phyloP scores from a whole-genome alignment of 2,113 vertebrate species.

The Sinocyclocheilus anophthalmus region DNA sequence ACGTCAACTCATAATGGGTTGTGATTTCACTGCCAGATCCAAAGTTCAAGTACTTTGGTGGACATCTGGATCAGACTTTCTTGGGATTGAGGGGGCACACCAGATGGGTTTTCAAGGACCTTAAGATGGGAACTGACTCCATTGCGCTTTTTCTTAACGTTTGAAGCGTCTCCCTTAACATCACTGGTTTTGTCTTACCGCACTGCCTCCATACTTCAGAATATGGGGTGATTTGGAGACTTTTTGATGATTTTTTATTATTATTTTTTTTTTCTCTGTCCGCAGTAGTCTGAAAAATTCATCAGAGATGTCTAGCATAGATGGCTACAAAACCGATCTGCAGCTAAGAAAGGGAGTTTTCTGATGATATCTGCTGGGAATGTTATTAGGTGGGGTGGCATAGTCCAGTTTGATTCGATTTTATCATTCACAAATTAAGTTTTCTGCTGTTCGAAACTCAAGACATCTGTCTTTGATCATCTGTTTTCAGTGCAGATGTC shows the following conservation, averaged over 20 bases:
- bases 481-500: neutral
- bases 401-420: constrained; percentile 2
- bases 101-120: constrained; percentile 41
- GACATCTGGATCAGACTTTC: constrained; percentile 20
- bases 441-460: constrained; percentile 3
- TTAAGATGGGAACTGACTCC: constrained; percentile 1
- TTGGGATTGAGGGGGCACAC: neutral
- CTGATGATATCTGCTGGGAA: constrained; percentile 30
- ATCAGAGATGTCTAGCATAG: constrained; percentile 36
- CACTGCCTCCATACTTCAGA: neutral
- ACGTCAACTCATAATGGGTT: constrained; percentile 24
- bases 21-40: neutral
- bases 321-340: constrained; percentile 7
- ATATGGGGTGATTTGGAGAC: neutral
- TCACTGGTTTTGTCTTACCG: neutral
- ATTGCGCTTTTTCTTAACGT: neutral
- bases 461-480: neutral
- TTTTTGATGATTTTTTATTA: neutral
- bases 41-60: constrained; percentile 28
- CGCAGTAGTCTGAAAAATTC: constrained; percentile 20
- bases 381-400: constrained; percentile 1
- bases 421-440: neutral
- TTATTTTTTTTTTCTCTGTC: neutral
- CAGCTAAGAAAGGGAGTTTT: neutral
- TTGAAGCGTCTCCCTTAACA: neutral